Conservation (phyloP, 2,113 vertebrate genomes). For the Brachirus orientalis region DNA sequence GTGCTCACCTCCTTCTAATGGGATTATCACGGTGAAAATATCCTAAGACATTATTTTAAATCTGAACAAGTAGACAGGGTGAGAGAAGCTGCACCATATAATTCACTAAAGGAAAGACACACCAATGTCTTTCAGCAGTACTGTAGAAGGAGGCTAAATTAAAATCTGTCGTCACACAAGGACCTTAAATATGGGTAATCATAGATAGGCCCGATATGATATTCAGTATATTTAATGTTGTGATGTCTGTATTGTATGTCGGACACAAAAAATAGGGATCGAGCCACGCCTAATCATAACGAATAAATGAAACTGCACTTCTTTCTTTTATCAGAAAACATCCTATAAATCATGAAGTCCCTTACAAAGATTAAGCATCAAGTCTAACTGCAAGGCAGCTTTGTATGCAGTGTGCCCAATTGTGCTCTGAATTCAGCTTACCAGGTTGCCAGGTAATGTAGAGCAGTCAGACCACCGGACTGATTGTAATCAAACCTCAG, state of each 20-base stretch:
- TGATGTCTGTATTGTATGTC: too few species aligned
- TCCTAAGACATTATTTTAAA: constrained; percentile 41
- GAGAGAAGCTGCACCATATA: constrained; percentile 12
- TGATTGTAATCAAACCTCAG: neutral
- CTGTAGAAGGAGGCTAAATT: neutral
- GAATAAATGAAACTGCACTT: too few species aligned
- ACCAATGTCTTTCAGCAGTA: too few species aligned
- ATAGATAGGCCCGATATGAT: too few species aligned
- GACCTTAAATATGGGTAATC: neutral
- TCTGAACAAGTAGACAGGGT: neutral
- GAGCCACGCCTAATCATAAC: too few species aligned
- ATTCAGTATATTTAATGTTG: too few species aligned
- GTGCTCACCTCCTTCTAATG: constrained; percentile 59
- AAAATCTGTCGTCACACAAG: neutral
- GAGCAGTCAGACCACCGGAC: neutral
- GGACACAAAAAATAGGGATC: too few species aligned
- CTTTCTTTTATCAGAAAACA: constrained; percentile 1
- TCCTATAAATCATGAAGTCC: neutral
- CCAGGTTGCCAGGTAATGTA: neutral
- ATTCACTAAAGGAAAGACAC: too few species aligned
- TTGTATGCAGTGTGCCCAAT: neutral
- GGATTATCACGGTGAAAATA: constrained; percentile 61
- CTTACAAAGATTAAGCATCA: neutral
- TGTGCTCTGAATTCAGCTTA: too few species aligned
- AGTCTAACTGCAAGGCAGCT: neutral